Conservation (phyloP, 2,888 invertebrate genomes). For the Smittia sp. region DNA sequence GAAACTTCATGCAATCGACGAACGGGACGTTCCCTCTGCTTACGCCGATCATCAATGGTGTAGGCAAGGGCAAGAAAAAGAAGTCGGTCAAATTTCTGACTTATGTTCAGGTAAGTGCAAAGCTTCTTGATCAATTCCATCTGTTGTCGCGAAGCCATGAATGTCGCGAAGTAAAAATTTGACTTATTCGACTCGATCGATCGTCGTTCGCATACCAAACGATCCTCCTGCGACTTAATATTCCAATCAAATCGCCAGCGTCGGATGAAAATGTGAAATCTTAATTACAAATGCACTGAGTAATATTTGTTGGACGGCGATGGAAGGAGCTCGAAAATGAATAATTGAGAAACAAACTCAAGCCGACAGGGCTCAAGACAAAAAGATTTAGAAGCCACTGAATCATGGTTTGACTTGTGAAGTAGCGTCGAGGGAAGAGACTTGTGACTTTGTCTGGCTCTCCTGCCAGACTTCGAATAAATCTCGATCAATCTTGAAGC, state of each 20-base stretch:
- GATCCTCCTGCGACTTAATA: neutral
- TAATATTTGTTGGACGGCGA: no score
- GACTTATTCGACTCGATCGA: neutral
- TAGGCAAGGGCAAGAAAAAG: conserved; percentile 39
- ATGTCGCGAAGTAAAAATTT: neutral
- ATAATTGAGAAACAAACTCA: no score
- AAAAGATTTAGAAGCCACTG: no score
- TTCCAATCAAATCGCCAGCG: neutral
- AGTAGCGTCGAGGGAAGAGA: no score
- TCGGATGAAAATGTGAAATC: neutral
- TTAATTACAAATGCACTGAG: conserved; percentile 39
- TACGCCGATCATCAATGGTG: conserved; percentile 20
- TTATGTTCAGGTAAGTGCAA: conserved; percentile 41
- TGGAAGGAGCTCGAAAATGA: no score
- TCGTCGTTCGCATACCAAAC: neutral
- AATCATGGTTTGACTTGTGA: no score
- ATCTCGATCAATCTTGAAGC: neutral
- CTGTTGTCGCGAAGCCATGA: no score
- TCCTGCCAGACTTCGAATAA: neutral
- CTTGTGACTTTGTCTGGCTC: no score
- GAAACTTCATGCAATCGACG: neutral
- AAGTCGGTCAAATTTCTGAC: conserved; percentile 41
- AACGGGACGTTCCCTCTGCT: conserved; percentile 7
- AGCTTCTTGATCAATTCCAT: no score
- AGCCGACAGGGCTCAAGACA: no score